Conservation (phyloP, 2,888 invertebrate species). For the Ophion costatus region DNA sequence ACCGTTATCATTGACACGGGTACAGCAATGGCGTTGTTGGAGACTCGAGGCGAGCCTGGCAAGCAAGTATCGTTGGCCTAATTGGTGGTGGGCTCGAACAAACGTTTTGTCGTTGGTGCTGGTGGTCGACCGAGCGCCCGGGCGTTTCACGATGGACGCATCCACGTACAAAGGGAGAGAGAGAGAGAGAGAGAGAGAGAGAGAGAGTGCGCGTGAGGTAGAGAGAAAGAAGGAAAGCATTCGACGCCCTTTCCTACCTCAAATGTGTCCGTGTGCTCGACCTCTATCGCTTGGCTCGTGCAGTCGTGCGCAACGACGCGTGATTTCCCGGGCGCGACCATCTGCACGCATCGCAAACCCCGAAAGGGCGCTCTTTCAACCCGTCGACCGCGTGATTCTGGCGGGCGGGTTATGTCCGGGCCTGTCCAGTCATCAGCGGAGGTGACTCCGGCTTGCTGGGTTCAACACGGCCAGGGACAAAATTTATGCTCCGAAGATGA, state of each 20-base stretch:
- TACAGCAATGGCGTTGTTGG: slow-evolving; percentile 48
- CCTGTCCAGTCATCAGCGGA: slow-evolving; percentile 34
- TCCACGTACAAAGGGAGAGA: slow-evolving; percentile 18
- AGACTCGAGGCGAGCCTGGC: slow-evolving; percentile 34
- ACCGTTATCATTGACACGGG: slow-evolving; percentile 77
- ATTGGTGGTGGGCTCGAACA: slow-evolving; percentile 76
- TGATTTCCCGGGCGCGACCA: slow-evolving; percentile 79
- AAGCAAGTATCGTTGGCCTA: slow-evolving; percentile 76
- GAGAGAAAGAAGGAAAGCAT: slow-evolving; percentile 5
- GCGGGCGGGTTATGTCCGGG: slow-evolving; percentile 32
- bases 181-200: not conserved
- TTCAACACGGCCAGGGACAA: slow-evolving; percentile 19
- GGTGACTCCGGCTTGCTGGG: not conserved
- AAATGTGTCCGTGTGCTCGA: slow-evolving; percentile 23
- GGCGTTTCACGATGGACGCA: slow-evolving; percentile 39
- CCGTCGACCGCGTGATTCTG: slow-evolving; percentile 61
- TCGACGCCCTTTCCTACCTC: slow-evolving; percentile 2
- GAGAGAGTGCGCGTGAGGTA: not conserved
- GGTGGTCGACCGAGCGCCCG: slow-evolving; percentile 49
- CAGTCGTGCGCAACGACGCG: slow-evolving; percentile 80
- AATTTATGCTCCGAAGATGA: slow-evolving; percentile 15
- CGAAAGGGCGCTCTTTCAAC: slow-evolving; percentile 80
- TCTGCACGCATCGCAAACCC: slow-evolving; percentile 81
- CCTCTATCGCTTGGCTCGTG: slow-evolving; percentile 68
- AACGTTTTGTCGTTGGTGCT: slow-evolving; percentile 74